Base-by-base conservation (phyloP, 2,113 vertebrate species). In the Ploceus nigricollis region DNA sequence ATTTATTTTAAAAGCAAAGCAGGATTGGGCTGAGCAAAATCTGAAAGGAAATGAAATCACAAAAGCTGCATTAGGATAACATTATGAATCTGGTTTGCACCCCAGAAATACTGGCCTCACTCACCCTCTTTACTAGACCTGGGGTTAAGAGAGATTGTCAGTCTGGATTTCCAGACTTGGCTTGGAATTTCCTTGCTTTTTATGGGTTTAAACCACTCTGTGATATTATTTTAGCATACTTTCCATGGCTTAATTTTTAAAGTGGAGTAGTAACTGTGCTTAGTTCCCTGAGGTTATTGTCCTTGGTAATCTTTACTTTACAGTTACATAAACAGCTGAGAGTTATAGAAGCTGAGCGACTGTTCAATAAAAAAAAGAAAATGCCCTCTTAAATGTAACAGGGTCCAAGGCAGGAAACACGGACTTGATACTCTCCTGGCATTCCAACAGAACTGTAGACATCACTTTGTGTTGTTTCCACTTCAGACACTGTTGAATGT, bases 231-330 rank as follows among this genome's bases (percentile, higher is more conserved):
- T 92, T 96, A 95, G 42, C 82, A 86, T 89, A 79, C 63, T 95
- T 96, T 96, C 81, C 75, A 31, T 78, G 64, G 64, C 82, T 81
- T 93, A 92, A 77, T 95, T 92, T 96, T 96, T 92, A 65, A 96
- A 96, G 66, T 80, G 80, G 68, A 27, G 63, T 63, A 83, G 73
- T 83, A 77, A 87, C 57, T 85, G 85, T 95, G 89, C 78, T 88
- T 72, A 81, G 83, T 94, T 89, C 66, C 85, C 58, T 51, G 47
- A 45, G 50, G 54, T 93, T 91, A 93, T 94, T 95, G 45, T 84
- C 79, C 57, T 93, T 57, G 25, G 35, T 95, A 89, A 92, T 87
- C 85, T 82, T 97, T 94, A 44, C 68, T 97, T 94, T 96, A 76
- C 15, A 5, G 66, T 93, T 89, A 66, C 81, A 68, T 97, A 94